A percentile compares a stretch with the other conserved stretches of the same genome.
Conservation (phyloP, 2,888 invertebrate species). For the Ornithoptera alexandrae region DNA sequence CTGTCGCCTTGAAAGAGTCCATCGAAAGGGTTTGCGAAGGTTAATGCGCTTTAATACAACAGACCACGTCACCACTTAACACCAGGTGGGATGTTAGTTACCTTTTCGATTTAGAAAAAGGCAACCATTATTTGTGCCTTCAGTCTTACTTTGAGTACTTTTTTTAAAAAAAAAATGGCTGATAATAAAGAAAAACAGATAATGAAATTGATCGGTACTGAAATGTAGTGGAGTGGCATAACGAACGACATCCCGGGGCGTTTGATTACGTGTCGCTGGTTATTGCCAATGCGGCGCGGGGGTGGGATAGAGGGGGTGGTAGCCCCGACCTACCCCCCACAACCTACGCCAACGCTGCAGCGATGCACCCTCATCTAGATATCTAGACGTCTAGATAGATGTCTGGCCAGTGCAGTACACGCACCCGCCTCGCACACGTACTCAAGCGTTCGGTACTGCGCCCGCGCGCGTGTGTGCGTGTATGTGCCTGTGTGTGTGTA, state of each 20-base stretch:
- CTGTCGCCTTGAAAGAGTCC: too few species aligned
- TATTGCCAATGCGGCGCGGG: conserved; percentile 39
- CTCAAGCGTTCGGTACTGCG: conserved; percentile 30
- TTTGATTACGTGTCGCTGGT: conserved; percentile 61
- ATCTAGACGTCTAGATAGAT: conserved; percentile 61
- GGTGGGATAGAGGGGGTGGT: conserved; percentile 29
- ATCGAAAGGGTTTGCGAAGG: too few species aligned
- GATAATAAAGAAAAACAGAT: conserved; percentile 6
- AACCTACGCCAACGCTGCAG: conserved; percentile 74
- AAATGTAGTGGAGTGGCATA: conserved; percentile 34
- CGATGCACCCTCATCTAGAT: conserved; percentile 59
- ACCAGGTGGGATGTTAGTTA: too few species aligned
- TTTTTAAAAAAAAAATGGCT: conserved; percentile 7
- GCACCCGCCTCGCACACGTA: conserved; percentile 35
- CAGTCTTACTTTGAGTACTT: too few species aligned
- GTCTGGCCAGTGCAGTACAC: conserved; percentile 45
- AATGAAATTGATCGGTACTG: conserved; percentile 20
- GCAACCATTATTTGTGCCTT: too few species aligned
- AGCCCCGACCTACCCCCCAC: conserved; percentile 57
- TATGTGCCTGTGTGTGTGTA: conserved; percentile 27
- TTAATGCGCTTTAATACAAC: too few species aligned
- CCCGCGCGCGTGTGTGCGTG: too few species aligned
- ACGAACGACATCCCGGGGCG: conserved; percentile 41
- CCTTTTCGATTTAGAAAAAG: too few species aligned
- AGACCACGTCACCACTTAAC: too few species aligned